Percentiles rank a stretch among this genome's conserved stretches.
Conservation (phyloP, 2,797 vertebrate genomes). For the Danionella dracula region DNA sequence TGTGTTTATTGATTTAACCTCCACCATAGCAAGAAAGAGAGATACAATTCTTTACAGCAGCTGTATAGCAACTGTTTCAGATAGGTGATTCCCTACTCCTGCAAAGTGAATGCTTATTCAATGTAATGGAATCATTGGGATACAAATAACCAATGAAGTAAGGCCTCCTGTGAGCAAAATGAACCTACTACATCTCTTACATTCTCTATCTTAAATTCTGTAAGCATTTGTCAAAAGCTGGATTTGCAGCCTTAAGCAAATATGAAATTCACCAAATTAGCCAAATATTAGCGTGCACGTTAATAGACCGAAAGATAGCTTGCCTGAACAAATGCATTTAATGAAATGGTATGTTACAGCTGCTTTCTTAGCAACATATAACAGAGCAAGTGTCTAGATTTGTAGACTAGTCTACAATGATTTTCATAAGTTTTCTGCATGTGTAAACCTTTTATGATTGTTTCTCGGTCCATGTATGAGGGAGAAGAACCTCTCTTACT, state of each 20-base stretch:
- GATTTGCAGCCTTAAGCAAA: neutral
- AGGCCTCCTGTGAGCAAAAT: neutral
- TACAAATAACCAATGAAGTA: conserved; percentile 36
- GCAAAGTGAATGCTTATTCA: conserved; percentile 30
- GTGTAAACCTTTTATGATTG: no score
- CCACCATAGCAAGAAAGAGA: conserved; percentile 25
- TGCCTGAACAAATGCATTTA: neutral
- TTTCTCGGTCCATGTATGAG: no score
- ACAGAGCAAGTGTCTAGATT: neutral
- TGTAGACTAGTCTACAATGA: no score
- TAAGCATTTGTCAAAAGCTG: neutral
- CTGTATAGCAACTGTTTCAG: conserved; percentile 37
- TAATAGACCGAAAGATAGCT: no score
- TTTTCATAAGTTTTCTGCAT: no score
- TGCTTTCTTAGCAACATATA: neutral
- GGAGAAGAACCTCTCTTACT: no score
- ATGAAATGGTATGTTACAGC: neutral
- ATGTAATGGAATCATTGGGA: conserved; percentile 16
- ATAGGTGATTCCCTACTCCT: conserved; percentile 25
- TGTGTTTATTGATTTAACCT: conserved; percentile 40
- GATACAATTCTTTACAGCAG: conserved; percentile 30
- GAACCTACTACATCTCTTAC: neutral
- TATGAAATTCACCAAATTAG: neutral
- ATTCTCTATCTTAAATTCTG: neutral
- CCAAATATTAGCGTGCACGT: neutral